Conservation (phyloP, 2,888 invertebrate genomes). For the Folsomia manolachei region DNA sequence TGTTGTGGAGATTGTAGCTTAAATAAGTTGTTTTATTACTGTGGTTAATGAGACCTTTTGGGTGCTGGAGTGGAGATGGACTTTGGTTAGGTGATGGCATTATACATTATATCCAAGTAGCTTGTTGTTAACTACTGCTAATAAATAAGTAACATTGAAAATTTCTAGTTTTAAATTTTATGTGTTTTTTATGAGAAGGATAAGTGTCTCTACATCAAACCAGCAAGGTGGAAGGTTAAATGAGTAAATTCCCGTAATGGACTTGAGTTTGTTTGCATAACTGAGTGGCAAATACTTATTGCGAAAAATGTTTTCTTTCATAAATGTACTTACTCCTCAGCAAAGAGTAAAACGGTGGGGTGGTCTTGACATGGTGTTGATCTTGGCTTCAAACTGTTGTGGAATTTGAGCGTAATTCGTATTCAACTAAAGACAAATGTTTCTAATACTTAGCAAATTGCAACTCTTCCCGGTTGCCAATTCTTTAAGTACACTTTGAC, state of each 20-base stretch:
- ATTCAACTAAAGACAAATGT: too few relatives aligned
- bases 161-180: neutral
- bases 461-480: too few relatives aligned
- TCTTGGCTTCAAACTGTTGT: neutral
- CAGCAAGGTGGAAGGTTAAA: neutral
- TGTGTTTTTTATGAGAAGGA: conserved; percentile 1
- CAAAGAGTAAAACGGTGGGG: neutral
- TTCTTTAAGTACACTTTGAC: too few relatives aligned
- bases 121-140: neutral
- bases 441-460: too few relatives aligned
- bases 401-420: too few relatives aligned
- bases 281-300: too few relatives aligned
- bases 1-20: neutral
- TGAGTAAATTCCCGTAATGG: too few relatives aligned
- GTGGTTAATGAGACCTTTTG: neutral
- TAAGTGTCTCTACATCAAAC: neutral
- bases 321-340: neutral
- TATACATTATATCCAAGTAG: neutral
- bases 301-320: neutral
- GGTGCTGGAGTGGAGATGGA: neutral
- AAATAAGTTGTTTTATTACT: conserved; percentile 4
- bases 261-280: neutral
- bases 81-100: neutral
- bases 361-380: neutral
- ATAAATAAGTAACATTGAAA: neutral